phyloP scores from a whole-genome alignment of 2,797 vertebrate species.

The Enteromius unitaeniatus region DNA sequence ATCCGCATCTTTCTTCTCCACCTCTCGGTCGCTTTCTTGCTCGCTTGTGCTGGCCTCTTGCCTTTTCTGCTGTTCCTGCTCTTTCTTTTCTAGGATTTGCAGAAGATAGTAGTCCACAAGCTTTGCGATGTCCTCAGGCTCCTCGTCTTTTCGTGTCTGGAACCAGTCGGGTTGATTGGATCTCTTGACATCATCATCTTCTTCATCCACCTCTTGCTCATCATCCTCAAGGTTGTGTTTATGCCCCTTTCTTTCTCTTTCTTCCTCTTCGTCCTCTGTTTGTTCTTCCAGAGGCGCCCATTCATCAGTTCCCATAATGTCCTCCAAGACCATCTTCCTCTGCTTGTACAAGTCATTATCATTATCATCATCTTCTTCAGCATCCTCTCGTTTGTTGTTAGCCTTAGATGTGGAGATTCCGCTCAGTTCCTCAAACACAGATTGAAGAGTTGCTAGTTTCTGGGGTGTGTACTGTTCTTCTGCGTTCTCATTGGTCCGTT shows the following conservation, averaged over 20 bases:
- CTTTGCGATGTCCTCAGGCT: slow-evolving; percentile 84
- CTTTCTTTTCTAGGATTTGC: slow-evolving; percentile 82
- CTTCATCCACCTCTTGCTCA: slow-evolving; percentile 73
- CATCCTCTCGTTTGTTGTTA: slow-evolving; percentile 80
- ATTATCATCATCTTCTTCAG: slow-evolving; percentile 77
- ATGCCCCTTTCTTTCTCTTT: slow-evolving; percentile 79
- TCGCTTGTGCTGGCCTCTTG: slow-evolving; percentile 55
- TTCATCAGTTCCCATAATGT: slow-evolving; percentile 80
- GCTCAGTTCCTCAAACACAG: slow-evolving; percentile 92
- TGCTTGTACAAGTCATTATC: slow-evolving; percentile 83
- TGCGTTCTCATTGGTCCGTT: slow-evolving; percentile 93
- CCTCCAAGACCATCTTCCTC: slow-evolving; percentile 86
- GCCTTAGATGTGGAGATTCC: slow-evolving; percentile 78
- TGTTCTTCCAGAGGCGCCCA: slow-evolving; percentile 87
- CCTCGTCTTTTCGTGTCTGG: slow-evolving; percentile 64
- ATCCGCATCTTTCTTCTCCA: slow-evolving; percentile 51
- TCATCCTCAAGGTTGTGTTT: slow-evolving; percentile 76
- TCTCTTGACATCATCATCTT: slow-evolving; percentile 65
- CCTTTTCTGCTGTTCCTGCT: slow-evolving; percentile 74
- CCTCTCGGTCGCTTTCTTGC: slow-evolving; percentile 71
- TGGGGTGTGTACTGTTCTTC: slow-evolving; percentile 95
- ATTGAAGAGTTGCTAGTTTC: slow-evolving; percentile 92
- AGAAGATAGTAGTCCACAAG: slow-evolving; percentile 88
- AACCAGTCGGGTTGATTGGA: slow-evolving; percentile 66
- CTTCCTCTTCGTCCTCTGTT: slow-evolving; percentile 83